Evolutionary conservation across 2,888 invertebrate species (phyloP), one percentile per base, ranked within the genome.

Genomic region (Nebria salina): DNA sequence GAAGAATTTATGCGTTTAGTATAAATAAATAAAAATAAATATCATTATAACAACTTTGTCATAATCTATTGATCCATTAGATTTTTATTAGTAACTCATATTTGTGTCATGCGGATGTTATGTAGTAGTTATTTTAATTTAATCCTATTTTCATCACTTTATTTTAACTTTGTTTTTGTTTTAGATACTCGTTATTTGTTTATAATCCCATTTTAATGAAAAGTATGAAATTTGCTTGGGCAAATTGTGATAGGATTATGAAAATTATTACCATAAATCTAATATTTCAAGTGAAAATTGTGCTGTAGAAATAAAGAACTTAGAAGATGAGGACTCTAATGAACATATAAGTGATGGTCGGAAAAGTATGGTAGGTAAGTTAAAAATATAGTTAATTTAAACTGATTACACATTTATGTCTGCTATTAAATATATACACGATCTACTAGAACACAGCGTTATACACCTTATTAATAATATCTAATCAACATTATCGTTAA

Each of bases 11-110:
- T 54, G 54, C 54, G 7, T 54, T 34, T 54, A 54, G 54, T 54
- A 54, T 11, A 11, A 54, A 34, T 11, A 54, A 54, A 54, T 54
- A 54, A 54, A 54, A 54, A 54, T 54, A 11, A 54, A 8, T 54
- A 54, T 54, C 54, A 54, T 54, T 54, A 54, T 54, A 54, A 54
- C 54, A 54, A 54, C 54, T 54, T 54, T 54, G 54, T 54, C 54
- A 11, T 54, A 54, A 54, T 54, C 54, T 11, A 54, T 54, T 54
- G 54, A 54, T 54, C 54, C 54, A 54, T 13, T 54, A 54, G 54
- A 2, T 54, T 54, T 11, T 54, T 54, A 54, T 54, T 54, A 8
- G 54, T 54, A 8, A 2, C 54, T 1, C 13, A 54, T 54, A 54
- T 54, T 54, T 54, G 54, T 54, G 54, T 54, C 54, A 54, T 54